Evolutionary conservation across 2,888 invertebrate genomes (phyloP).

Genomic region (Lamproptera curius): DNA sequence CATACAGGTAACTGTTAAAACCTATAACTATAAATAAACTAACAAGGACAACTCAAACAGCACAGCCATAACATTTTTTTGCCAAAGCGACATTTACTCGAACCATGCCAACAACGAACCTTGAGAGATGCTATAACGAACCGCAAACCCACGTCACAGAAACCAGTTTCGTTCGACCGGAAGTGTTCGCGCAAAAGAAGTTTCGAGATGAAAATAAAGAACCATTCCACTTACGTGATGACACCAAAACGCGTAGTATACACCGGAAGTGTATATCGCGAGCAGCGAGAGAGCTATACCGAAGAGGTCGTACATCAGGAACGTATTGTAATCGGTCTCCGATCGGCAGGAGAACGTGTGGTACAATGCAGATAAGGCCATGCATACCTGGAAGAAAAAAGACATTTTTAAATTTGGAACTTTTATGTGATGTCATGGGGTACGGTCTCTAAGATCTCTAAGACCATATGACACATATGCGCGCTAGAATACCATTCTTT

Average conservation of each 20-base stretch:
- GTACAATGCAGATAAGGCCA: constrained; percentile 94
- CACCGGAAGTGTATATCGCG: constrained; percentile 96
- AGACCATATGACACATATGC: background rate
- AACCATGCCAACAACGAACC: background rate
- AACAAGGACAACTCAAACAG: too few relatives aligned
- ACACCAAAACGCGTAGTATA: constrained; percentile 98
- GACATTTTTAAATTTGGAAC: background rate
- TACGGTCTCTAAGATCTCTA: background rate
- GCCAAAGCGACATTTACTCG: background rate
- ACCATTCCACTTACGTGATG: constrained; percentile 84
- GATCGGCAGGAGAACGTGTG: constrained; percentile 97
- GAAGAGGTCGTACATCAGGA: constrained; percentile 93
- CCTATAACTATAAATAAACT: too few relatives aligned
- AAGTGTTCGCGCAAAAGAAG: background rate
- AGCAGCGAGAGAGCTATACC: constrained; percentile 95
- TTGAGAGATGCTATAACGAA: background rate
- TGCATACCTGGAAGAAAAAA: constrained; percentile 84
- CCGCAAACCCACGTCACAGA: background rate
- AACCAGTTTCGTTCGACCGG: background rate
- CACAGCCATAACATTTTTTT: too few relatives aligned
- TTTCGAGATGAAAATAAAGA: background rate
- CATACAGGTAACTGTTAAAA: too few relatives aligned
- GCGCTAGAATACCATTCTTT: background rate
- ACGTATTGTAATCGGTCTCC: constrained; percentile 89
- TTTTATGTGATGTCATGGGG: background rate